These are phyloP conservation scores for Aphaenogaster rudis DNA, from an alignment of 1,140 invertebrate species.

Conservation along the genomic window DNA sequence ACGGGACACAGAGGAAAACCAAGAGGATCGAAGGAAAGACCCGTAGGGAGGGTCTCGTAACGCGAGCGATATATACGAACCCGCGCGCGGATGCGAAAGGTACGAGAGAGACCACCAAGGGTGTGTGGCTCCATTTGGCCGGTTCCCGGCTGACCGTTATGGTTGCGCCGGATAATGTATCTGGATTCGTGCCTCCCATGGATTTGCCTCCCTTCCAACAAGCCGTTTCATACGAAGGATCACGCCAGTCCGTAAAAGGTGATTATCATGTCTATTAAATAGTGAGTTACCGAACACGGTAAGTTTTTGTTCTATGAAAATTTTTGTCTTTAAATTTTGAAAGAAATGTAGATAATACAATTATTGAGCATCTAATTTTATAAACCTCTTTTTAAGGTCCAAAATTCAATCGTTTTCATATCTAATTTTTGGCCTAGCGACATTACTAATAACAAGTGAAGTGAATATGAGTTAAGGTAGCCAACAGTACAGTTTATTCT, in stretches of 20 bases:
- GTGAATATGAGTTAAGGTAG: background rate
- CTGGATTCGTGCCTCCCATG: slow-evolving; percentile 55
- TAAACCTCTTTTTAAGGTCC: background rate
- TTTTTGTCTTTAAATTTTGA: background rate
- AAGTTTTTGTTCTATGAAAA: background rate
- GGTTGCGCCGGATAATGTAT: slow-evolving; percentile 59
- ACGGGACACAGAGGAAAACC: slow-evolving; percentile 5
- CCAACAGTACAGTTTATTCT: background rate
- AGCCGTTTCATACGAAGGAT: slow-evolving; percentile 33
- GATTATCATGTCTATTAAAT: slow-evolving; percentile 11
- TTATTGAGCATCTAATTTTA: background rate
- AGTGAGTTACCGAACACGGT: background rate
- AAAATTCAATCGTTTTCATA: background rate
- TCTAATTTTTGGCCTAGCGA: background rate
- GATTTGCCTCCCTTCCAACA: slow-evolving; percentile 27
- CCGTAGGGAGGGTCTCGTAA: slow-evolving; percentile 32
- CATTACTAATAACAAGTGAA: background rate
- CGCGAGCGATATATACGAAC: slow-evolving; percentile 44
- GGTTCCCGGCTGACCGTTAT: slow-evolving; percentile 53
- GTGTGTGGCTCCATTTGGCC: slow-evolving; percentile 53
- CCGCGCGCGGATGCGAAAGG: slow-evolving; percentile 33
- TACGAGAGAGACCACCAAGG: slow-evolving; percentile 56
- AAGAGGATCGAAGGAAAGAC: slow-evolving; percentile 41
- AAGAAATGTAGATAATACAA: background rate
- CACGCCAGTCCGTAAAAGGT: slow-evolving; percentile 4